Percentiles rank a stretch among this genome's conserved stretches.
Conservation (phyloP, 2,113 vertebrate genomes). For the Hucho hucho region DNA sequence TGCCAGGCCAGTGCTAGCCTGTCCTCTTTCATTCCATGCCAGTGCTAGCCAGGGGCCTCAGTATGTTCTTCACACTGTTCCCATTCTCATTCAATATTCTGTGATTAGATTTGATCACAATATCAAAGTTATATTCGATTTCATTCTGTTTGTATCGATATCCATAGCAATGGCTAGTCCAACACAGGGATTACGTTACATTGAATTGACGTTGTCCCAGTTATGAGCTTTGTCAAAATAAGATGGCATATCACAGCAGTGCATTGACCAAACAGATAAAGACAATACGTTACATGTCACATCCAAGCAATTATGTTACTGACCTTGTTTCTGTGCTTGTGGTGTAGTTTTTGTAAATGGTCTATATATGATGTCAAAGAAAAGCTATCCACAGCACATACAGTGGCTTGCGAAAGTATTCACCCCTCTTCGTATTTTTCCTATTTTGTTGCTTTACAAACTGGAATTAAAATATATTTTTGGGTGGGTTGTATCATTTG, state of each 20-base stretch:
- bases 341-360: too few species aligned
- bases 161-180: conserved; percentile 10
- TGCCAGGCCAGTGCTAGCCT: conserved; percentile 29
- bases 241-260: not conserved
- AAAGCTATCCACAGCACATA: not conserved
- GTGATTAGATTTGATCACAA: not conserved
- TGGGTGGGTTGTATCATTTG: too few species aligned
- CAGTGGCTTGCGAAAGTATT: too few species aligned
- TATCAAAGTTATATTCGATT: not conserved
- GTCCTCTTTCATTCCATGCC: too few species aligned
- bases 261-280: not conserved
- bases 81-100: not conserved
- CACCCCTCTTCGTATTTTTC: too few species aligned
- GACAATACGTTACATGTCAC: not conserved
- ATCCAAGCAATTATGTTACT: not conserved
- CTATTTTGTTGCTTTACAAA: too few species aligned
- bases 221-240: not conserved
- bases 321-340: not conserved
- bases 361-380: not conserved
- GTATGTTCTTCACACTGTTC: conserved; percentile 23
- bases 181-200: not conserved
- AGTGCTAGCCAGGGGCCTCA: conserved; percentile 7
- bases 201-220: not conserved
- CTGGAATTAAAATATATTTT: too few species aligned
- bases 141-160: conserved; percentile 17